These are phyloP conservation scores for Lamproptera curius DNA, from an alignment of 2,888 invertebrate genomes.

Conservation along the genomic window DNA sequence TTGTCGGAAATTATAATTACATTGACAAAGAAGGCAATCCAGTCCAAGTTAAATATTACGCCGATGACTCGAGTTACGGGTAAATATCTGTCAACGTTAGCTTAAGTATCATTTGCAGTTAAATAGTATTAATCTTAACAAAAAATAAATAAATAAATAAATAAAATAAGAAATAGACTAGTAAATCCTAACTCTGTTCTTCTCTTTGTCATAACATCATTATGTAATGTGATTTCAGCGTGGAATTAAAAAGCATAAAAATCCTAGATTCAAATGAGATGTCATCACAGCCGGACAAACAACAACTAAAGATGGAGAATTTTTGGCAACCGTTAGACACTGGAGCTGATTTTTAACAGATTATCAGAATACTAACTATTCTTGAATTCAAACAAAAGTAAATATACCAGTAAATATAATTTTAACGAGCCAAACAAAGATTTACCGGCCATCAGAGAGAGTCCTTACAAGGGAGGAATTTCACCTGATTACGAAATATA, in stretches of 20 bases:
- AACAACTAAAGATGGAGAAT: constrained; percentile 24
- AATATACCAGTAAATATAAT: constrained; percentile 11
- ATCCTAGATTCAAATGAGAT: constrained; percentile 28
- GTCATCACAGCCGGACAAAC: constrained; percentile 12
- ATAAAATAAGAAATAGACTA: too few species aligned
- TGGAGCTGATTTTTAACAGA: constrained; percentile 5
- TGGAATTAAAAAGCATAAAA: constrained; percentile 60
- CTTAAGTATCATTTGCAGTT: too few species aligned
- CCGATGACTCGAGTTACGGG: constrained; percentile 83
- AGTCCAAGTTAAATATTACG: constrained; percentile 81
- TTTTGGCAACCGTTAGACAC: constrained; percentile 11
- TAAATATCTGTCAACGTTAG: constrained; percentile 49
- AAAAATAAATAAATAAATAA: too few species aligned
- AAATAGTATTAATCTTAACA: too few species aligned
- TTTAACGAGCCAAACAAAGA: constrained; percentile 21
- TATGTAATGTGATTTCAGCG: constrained; percentile 39
- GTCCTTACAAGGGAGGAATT: constrained; percentile 20
- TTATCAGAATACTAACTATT: constrained; percentile 1
- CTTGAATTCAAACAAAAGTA: constrained; percentile 20
- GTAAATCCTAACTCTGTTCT: too few species aligned
- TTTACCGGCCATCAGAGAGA: too few species aligned
- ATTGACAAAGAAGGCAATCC: constrained; percentile 81
- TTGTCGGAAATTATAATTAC: constrained; percentile 84
- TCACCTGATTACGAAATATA: constrained; percentile 52
- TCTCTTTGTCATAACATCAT: too few species aligned